These are phyloP conservation scores for Trinectes maculatus DNA, from an alignment of 2,113 vertebrate genomes.

Conservation along the genomic window DNA sequence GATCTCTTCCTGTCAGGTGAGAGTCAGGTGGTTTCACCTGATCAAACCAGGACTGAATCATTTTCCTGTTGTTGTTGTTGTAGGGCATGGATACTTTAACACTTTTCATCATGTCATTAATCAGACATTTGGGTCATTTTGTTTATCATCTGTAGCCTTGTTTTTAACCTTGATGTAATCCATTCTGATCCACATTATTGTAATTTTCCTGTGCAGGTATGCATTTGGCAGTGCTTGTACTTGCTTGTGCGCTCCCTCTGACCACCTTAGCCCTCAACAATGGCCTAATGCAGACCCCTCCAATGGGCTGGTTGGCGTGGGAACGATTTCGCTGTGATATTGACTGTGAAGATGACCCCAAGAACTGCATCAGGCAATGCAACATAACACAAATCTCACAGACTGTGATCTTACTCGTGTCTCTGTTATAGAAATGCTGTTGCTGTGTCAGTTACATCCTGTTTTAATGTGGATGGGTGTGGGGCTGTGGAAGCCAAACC, in stretches of 20 bases:
- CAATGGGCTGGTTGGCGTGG: conserved; percentile 98
- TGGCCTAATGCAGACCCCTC: conserved; percentile 88
- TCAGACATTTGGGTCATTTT: not conserved
- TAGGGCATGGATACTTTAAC: not conserved
- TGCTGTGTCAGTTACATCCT: not conserved
- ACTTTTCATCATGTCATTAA: not conserved
- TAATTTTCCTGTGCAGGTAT: conserved; percentile 47
- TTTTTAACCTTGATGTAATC: not conserved
- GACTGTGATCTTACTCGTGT: not conserved
- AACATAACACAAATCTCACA: not conserved
- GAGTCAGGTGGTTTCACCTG: conserved; percentile 7
- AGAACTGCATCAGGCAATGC: conserved; percentile 90
- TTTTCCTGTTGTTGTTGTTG: too few relatives aligned
- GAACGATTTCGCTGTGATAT: conserved; percentile 91
- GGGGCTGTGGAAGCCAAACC: not conserved
- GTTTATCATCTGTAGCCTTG: not conserved
- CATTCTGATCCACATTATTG: not conserved
- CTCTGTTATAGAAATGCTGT: not conserved
- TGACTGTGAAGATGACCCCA: conserved; percentile 86
- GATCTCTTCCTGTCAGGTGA: conserved; percentile 55
- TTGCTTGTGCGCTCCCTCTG: conserved; percentile 55
- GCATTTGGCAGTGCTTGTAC: conserved; percentile 31
- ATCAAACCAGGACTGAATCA: too few relatives aligned
- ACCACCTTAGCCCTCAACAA: conserved; percentile 84
- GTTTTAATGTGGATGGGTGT: not conserved